Base-by-base conservation (phyloP, 2,888 invertebrate species). In the Saturnia pavonia region DNA sequence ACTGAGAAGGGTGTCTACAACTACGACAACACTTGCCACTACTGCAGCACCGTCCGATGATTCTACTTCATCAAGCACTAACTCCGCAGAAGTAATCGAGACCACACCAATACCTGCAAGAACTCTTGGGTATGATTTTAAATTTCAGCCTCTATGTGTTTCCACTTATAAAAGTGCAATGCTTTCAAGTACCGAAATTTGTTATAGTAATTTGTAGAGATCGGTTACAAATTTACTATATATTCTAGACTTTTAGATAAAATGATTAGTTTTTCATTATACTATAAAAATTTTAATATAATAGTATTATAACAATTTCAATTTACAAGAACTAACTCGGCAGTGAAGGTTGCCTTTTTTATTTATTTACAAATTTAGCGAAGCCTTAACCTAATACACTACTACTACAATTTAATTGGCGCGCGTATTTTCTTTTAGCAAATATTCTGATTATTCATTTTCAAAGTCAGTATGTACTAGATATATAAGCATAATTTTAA, bases 21-120 rank as follows among this genome's bases (percentile, higher is more conserved):
- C 88, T 3, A 85, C 88, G 0, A 85, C 85, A 25, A 84, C 86
- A 0, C 84, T 87, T 0, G 87, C 89, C 19, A 86, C 91, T 16
- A 81, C 75, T 19, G 72, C 78, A n/a, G 74, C 77, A 12, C 87
- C 94, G 1, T 79, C 84, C 0, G 89, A 88, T 42, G 91, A 90
- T 67, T 83, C 83, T 68, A 84, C 89, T 0, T 78, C 88, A 0
- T 81, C 88, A 63, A 77, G 86, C 80, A 85, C 87, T 1, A 77
- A 76, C 6, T 86, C 89, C 0, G 90, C 84, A 68, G 91, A 91
- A 74, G 88, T 84, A 0, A 81, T 88, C 7, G 94, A 95, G 40
- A 94, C 91, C 34, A 91, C 92, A 0, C 86, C 89, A 0, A 82
- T 85, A 0, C 89, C 91, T 1, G 79, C 85, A 66, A 89, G 91